Evolutionary conservation across 2,888 invertebrate species (phyloP).

Genomic region (Luperina nickerlii): DNA sequence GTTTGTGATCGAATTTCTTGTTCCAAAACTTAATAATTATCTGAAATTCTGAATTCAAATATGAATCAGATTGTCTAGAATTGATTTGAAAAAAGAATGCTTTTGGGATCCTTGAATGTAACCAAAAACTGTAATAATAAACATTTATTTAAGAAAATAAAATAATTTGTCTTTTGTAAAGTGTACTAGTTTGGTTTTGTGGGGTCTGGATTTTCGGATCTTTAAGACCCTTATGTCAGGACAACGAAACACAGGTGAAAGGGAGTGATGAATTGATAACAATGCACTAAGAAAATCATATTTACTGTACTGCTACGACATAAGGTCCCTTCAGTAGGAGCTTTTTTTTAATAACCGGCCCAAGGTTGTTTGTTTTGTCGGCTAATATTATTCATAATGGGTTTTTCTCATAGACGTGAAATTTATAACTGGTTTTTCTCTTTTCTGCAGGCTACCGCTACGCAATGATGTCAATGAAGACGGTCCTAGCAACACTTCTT

Average conservation of each 20-base stretch:
- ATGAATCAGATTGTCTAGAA: background rate
- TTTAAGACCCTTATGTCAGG: background rate
- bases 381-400: no score
- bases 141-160: background rate
- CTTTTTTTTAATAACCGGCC: no score
- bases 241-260: background rate
- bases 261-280: no score
- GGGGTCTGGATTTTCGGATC: background rate
- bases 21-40: no score
- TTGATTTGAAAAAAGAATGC: background rate
- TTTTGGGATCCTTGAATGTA: background rate
- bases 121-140: background rate
- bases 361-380: no score
- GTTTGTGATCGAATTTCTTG: no score
- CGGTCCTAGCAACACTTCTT: slow-evolving; percentile 68
- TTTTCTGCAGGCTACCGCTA: slow-evolving; percentile 70
- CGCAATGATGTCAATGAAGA: slow-evolving; percentile 77
- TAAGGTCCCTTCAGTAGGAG: no score
- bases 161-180: background rate
- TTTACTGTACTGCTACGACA: no score
- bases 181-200: no score
- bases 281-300: no score
- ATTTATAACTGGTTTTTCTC: background rate
- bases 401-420: no score
- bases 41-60: no score